Conservation (phyloP, 2,797 vertebrate species). For the Lates japonicus region DNA sequence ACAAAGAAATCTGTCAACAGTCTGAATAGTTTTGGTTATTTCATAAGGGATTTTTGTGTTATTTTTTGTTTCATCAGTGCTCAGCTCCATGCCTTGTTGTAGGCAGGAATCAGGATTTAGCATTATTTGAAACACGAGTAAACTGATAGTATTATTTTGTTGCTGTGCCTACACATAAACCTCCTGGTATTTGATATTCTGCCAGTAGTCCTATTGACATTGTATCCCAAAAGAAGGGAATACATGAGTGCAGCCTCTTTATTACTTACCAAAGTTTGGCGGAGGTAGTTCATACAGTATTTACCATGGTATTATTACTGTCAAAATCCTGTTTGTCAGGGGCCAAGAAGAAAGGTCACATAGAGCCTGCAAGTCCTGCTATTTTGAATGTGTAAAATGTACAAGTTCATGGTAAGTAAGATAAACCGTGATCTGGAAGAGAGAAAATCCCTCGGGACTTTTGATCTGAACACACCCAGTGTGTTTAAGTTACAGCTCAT, state of each 20-base stretch:
- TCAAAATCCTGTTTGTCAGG: too few relatives aligned
- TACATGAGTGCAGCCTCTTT: background rate
- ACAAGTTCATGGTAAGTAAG: background rate
- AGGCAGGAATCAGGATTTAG: background rate
- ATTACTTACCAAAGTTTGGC: background rate
- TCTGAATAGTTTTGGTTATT: too few relatives aligned
- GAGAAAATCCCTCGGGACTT: background rate
- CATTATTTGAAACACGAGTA: background rate
- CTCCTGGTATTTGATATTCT: background rate
- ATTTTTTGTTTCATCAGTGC: background rate
- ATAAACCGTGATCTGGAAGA: background rate
- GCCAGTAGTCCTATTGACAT: background rate
- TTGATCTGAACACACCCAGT: constrained; percentile 28
- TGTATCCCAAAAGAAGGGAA: background rate
- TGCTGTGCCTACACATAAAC: background rate
- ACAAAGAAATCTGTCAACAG: too few relatives aligned
- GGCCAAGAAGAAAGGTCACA: constrained; percentile 3
- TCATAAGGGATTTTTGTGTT: too few relatives aligned
- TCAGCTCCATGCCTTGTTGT: background rate
- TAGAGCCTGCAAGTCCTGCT: background rate
- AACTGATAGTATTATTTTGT: background rate
- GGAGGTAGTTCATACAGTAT: background rate
- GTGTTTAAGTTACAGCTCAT: constrained; percentile 2
- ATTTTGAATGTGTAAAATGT: background rate
- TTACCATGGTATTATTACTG: background rate